A percentile compares a stretch with the other conserved stretches of the same genome.
These are phyloP conservation scores for Microtus pennsylvanicus DNA, from an alignment of 2,113 vertebrate genomes.

Conservation along the genomic window DNA sequence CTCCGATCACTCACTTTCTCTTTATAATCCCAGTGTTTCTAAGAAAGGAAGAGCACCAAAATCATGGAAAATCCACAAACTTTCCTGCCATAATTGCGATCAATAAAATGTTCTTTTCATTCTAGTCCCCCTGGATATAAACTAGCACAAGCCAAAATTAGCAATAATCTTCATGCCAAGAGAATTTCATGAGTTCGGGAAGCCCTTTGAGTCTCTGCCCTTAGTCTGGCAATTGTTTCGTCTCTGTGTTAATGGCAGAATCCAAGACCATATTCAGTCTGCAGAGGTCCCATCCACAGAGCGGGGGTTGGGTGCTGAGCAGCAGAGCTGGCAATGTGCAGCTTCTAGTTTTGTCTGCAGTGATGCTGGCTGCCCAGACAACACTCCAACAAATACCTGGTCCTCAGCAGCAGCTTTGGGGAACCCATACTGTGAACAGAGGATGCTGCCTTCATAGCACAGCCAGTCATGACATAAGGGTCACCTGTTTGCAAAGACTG, in stretches of 20 bases:
- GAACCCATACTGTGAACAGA: not conserved
- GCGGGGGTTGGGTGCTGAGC: not conserved
- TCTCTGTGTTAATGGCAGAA: constrained; percentile 58
- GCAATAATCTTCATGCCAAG: constrained; percentile 72
- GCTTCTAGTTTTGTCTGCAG: constrained; percentile 67
- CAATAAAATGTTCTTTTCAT: constrained; percentile 79
- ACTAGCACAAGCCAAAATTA: constrained; percentile 73
- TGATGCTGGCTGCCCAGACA: constrained; percentile 59
- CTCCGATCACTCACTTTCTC: not conserved
- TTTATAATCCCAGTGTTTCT: constrained; percentile 52
- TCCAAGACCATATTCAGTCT: constrained; percentile 55
- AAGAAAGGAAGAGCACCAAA: constrained; percentile 52
- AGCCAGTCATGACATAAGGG: not conserved
- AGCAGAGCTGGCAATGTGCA: constrained; percentile 58
- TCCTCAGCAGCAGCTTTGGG: not conserved
- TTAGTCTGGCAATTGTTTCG: constrained; percentile 79
- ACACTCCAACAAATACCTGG: not conserved
- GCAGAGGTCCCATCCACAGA: constrained; percentile 66
- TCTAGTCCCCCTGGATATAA: constrained; percentile 76
- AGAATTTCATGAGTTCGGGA: constrained; percentile 74
- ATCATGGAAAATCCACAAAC: constrained; percentile 71
- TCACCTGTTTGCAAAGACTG: not conserved
- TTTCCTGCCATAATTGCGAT: constrained; percentile 60
- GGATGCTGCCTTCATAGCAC: not conserved
- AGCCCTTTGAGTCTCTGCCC: constrained; percentile 78